Evolutionary conservation across 2,113 vertebrate genomes (phyloP), one percentile per base, ranked within the genome.

Genomic region (Hippocampus mohnikei): DNA sequence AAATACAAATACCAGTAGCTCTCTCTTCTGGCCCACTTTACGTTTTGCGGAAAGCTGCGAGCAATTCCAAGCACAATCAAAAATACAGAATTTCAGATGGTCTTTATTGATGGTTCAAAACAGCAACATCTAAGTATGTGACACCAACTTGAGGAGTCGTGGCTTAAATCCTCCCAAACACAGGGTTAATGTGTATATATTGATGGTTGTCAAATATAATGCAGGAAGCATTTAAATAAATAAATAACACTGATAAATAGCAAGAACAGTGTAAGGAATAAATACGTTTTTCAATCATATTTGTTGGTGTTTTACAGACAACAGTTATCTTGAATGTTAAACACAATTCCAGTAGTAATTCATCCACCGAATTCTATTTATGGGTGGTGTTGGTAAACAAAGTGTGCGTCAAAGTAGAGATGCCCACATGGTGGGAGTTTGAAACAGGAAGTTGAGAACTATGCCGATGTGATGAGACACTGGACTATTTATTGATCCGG

Each of bases 401-500:
- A 12, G 8, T 67, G 69, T 67, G 59, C 48, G 71, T 72, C 11
- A 48, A 15, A 37, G 37, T 23, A 2, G 11, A 42, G 55, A 70
- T 46, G 18, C 3, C 60, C 18, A 21, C 37, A 2, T 1, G 18
- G 33, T 64, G 40, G 40, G 40, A 64, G 6, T 27, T 46, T 25
- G 42, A 65, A 65, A 65, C 29, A 10, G 16, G 53, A 37, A 18
- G 50, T 12, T 15, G n/a, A n/a, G 46, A 48, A 27, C 44, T 16
- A 65, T 23, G 29, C 18, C 29, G 48, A 52, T 65, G 55, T 50
- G 23, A 13, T 20, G 41, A 12, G 25, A 25, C 0, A 44, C 50
- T 75, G 66, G 87, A 91, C 74, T 91, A 82, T 64, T 90, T 82
- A 12, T 55, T 91, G 85, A 97, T 95, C 95, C 96, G 97, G 7